phyloP scores from a whole-genome alignment of 2,113 vertebrate genomes.

The Bombycilla garrulus region DNA sequence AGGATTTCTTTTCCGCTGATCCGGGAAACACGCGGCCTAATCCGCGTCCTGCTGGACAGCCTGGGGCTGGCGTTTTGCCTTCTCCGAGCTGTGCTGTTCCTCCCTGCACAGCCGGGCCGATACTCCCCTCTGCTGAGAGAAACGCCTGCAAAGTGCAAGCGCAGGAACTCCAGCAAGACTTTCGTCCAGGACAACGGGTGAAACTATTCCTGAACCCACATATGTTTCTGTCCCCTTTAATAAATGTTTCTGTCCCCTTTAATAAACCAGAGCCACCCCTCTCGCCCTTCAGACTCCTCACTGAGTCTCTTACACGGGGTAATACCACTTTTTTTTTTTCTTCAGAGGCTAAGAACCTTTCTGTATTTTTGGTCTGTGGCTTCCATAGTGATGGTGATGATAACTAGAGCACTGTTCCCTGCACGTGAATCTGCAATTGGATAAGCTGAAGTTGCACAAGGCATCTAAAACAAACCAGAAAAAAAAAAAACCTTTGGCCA shows the following conservation, averaged over 20 bases:
- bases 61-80: neutral
- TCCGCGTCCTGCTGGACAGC: neutral
- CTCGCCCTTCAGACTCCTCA: neutral
- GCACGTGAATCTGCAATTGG: too few species aligned
- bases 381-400: neutral
- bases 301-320: neutral
- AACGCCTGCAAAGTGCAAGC: neutral
- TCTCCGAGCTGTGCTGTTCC: neutral
- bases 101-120: neutral
- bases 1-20: slow-evolving; percentile 30
- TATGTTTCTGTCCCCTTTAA: neutral
- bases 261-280: neutral
- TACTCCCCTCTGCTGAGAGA: neutral
- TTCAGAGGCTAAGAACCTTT: neutral
- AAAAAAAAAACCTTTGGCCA: neutral
- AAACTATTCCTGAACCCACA: neutral
- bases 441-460: neutral
- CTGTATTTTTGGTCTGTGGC: neutral
- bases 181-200: neutral
- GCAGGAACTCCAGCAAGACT: neutral
- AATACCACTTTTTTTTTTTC: neutral
- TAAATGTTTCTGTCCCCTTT: neutral
- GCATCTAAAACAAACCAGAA: neutral
- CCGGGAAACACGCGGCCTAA: neutral
- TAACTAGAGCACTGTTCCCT: neutral